Evolutionary conservation across 1,140 invertebrate genomes (phyloP), one percentile per base, ranked within the genome.

Genomic region (Pogonus chalceus): DNA sequence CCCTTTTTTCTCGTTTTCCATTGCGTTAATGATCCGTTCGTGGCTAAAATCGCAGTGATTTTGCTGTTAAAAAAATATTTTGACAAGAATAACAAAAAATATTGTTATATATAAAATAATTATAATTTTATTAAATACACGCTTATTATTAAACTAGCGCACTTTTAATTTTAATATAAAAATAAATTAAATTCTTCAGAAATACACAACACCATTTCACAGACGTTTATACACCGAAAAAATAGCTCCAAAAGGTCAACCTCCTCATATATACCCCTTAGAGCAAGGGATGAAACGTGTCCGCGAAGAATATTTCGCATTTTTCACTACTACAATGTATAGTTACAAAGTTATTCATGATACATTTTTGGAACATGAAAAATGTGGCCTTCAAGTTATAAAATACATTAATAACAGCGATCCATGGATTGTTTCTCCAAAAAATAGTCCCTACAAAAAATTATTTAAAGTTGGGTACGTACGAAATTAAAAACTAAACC

Each of bases 371-470:
- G 81, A 82, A 62, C 72, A 76, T 2, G 79, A 83, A 61, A 83
- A 82, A 63, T 84, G 82, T 62, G 76, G 78, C 0, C 62, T 83
- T 1, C 70, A 75, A 48, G 78, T 80, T 61, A 78, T 83, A 54
- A 70, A 76, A 57, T 79, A 73, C 49, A 56, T 83, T 1, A 72
- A 77, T 50, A 68, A 77, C 0, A 66, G 74, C 1, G 70, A 77
- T 54, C 79, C 80, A 0, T 75, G 75, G 66, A 55, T 80, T 16
- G 72, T 74, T 1, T 70, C 79, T 0, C 69, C 69, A 54, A 76
- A 73, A 56, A 71, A 77, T 53, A 78, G 79, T 0, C 74, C 77
- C n/a, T n/a, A n/a, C n/a, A n/a, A n/a, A n/a, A n/a, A n/a, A 55
- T 66, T 82, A 20, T 70, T 70, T 55, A 80, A 82, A 63, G 71